Base-by-base conservation (phyloP, 2,797 vertebrate genomes). In the Schizothorax lantsangensis region DNA sequence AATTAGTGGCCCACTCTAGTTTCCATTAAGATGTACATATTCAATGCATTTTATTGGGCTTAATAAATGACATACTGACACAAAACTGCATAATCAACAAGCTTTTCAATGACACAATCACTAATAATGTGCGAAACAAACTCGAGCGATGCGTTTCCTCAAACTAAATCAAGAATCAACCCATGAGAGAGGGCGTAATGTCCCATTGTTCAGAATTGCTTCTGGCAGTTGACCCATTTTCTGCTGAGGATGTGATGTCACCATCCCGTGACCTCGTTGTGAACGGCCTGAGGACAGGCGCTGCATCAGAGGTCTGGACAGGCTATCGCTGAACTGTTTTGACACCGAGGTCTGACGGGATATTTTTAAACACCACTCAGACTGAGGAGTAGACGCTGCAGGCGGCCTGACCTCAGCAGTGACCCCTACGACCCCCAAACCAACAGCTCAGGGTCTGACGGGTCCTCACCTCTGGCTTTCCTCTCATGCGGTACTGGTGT, bases 161-260 rank as follows among this genome's bases (percentile, higher is more conserved):
- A 7, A 59, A 86, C 33, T 7, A 83, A 40, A 84, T 62, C 85
- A 74, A 52, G n/a, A 52, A 40, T 83, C 59, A 59, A 19, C 69
- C 45, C n/a, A 45, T 47, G 38, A 36, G n/a, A 26, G 19, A 47
- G 81, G 78, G 83, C 36, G 78, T 59, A 73, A 69, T 23, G 26
- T 66, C 54, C 43, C 40, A 33, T 23, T 36, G 69, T 40, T 71
- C 81, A n/a, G n/a, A n/a, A n/a, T n/a, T 64, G 62, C 75, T 89
- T 84, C 75, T 87, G 72, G 79, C 86, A 82, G 87, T 88, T 90
- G 89, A 91, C 89, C 90, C 83, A 89, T 66, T 91, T 90, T 87
- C 87, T 79, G 88, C 83, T 14, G 40, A 66, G 84, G 75, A 87
- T 72, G 87, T 91, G 85, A 89, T 86, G 88, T 87, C 83, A 90